These are phyloP conservation scores for Entomobrya multifasciata DNA, from an alignment of 2,888 invertebrate species.

Conservation along the genomic window DNA sequence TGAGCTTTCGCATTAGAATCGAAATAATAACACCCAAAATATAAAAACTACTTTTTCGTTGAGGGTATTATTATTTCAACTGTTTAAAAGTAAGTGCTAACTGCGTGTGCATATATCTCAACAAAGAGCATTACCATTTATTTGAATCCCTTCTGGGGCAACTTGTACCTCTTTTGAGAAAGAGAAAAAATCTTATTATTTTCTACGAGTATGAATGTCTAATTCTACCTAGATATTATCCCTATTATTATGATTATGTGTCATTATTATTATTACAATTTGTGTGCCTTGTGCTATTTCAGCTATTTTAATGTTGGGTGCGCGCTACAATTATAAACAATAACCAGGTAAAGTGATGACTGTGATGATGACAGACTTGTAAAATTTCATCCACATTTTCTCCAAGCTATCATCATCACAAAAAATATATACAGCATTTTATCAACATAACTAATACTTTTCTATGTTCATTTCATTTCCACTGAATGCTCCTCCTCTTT, in stretches of 20 bases:
- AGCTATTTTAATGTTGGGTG: slow-evolving; percentile 23
- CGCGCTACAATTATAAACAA: neutral
- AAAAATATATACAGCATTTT: too few species aligned
- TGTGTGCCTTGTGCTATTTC: slow-evolving; percentile 20
- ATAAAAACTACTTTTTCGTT: too few species aligned
- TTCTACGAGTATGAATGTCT: slow-evolving; percentile 30
- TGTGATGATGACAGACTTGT: slow-evolving; percentile 38
- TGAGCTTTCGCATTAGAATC: too few species aligned
- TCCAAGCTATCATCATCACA: too few species aligned
- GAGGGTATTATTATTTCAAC: slow-evolving; percentile 6
- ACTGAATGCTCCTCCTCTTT: slow-evolving; percentile 52
- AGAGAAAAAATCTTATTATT: too few species aligned
- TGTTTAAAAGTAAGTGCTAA: slow-evolving; percentile 31
- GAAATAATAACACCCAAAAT: too few species aligned
- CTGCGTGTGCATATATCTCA: neutral
- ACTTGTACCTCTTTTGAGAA: slow-evolving; percentile 32
- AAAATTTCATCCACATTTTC: neutral
- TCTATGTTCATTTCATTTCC: slow-evolving; percentile 11
- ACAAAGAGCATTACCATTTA: neutral
- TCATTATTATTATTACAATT: slow-evolving; percentile 4
- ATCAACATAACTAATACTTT: neutral
- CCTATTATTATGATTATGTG: slow-evolving; percentile 48
- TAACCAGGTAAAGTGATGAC: neutral
- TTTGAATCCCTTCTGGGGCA: slow-evolving; percentile 34
- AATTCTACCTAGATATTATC: slow-evolving; percentile 47